Evolutionary conservation across 2,113 vertebrate species (phyloP).

Genomic region (Rostratula benghalensis): DNA sequence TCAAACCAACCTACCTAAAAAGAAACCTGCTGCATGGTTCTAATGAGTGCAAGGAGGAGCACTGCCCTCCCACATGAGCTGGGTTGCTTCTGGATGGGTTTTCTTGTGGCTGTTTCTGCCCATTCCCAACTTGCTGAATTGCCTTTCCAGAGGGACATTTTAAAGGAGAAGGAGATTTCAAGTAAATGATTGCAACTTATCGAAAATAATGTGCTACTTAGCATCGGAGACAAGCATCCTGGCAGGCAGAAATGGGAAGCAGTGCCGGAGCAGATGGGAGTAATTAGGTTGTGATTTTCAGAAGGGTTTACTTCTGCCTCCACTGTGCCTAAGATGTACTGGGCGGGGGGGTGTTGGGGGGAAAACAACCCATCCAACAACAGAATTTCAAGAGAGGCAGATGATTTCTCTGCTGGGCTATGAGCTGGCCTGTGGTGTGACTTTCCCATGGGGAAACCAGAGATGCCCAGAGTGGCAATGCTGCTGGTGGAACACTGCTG

Average conservation of each 20-base stretch:
- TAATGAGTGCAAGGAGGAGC: fast-evolving
- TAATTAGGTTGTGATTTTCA: constrained; percentile 77
- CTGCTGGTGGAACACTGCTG: background rate
- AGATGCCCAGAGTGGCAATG: background rate
- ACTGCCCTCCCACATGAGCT: background rate
- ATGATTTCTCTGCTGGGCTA: background rate
- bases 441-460: background rate
- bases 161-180: constrained; percentile 74
- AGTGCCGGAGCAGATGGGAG: constrained; percentile 76
- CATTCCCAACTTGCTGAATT: constrained; percentile 16
- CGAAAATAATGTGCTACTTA: constrained; percentile 79
- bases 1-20: background rate
- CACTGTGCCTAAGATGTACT: constrained; percentile 41
- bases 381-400: background rate
- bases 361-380: background rate
- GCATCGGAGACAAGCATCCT: constrained; percentile 73
- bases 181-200: constrained; percentile 79
- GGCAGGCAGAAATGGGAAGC: constrained; percentile 75
- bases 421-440: background rate
- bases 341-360: background rate
- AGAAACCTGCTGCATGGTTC: background rate
- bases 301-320: constrained; percentile 66
- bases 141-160: constrained; percentile 73
- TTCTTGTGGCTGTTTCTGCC: background rate
- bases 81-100: background rate